These are phyloP conservation scores for Tachypleus tridentatus DNA, from an alignment of 1,140 invertebrate genomes.

Conservation along the genomic window DNA sequence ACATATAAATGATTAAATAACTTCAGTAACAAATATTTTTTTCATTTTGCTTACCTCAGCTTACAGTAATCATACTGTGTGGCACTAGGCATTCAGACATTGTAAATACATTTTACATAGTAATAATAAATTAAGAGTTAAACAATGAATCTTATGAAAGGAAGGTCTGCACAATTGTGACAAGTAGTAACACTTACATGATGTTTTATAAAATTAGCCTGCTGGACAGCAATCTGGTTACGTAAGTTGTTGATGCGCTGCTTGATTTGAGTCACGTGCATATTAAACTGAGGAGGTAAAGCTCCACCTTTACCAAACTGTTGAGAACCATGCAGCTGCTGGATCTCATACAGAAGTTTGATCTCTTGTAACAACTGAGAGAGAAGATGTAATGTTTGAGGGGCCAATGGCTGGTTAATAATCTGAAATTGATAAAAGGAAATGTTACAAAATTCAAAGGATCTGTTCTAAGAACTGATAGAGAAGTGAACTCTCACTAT, in stretches of 20 bases:
- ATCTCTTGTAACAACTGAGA: constrained; percentile 72
- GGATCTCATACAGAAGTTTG: constrained; percentile 53
- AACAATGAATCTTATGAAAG: too few species aligned
- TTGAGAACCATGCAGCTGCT: constrained; percentile 44
- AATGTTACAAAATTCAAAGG: neutral
- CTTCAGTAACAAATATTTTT: too few species aligned
- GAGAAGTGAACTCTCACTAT: constrained; percentile 40
- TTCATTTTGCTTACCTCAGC: too few species aligned
- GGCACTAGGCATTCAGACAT: too few species aligned
- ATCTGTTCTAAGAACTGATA: constrained; percentile 72
- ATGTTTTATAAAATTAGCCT: constrained; percentile 79
- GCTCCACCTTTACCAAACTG: constrained; percentile 19
- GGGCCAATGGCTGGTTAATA: constrained; percentile 84
- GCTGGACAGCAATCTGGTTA: constrained; percentile 84
- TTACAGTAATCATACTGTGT: too few species aligned
- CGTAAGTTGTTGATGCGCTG: constrained; percentile 82
- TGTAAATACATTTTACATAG: too few species aligned
- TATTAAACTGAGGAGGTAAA: constrained; percentile 49
- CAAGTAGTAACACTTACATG: too few species aligned
- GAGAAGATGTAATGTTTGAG: constrained; percentile 77
- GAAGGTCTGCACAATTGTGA: too few species aligned
- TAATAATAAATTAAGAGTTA: too few species aligned
- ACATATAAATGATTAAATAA: too few species aligned
- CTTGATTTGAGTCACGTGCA: constrained; percentile 81
- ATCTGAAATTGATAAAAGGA: constrained; percentile 43